phyloP scores from a whole-genome alignment of 64 coral and sea anemone genomes.

The Porites australiensis region DNA sequence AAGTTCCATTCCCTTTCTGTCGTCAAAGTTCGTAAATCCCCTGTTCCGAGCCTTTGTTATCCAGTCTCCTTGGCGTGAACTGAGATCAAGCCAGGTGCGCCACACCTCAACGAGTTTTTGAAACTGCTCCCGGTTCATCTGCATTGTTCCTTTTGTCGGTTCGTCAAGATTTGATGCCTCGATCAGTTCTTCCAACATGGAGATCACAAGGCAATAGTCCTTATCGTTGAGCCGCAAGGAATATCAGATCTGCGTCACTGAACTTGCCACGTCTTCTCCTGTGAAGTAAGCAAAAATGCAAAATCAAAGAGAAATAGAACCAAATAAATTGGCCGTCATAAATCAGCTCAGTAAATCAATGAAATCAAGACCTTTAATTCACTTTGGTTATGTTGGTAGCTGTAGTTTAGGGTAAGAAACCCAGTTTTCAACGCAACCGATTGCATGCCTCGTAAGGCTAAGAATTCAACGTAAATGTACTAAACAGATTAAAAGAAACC shows the following conservation, averaged over 20 bases:
- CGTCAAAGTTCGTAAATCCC: not conserved
- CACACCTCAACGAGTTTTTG: conserved; percentile 15
- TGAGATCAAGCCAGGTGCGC: conserved; percentile 37
- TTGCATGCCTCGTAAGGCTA: too few species aligned
- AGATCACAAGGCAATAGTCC: conserved; percentile 17
- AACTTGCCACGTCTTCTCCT: conserved; percentile 53
- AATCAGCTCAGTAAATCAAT: too few species aligned
- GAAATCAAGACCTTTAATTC: too few species aligned
- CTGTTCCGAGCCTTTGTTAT: not conserved
- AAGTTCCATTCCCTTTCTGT: not conserved
- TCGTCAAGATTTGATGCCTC: conserved; percentile 33
- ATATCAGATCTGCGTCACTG: conserved; percentile 76
- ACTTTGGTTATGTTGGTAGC: too few species aligned
- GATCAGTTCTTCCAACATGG: conserved; percentile 25
- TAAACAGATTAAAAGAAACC: too few species aligned
- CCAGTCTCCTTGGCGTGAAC: not conserved
- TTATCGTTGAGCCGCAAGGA: conserved; percentile 47
- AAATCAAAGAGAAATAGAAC: not conserved
- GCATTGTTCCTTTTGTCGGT: conserved; percentile 36
- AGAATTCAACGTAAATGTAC: too few species aligned
- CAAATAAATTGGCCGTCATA: too few species aligned
- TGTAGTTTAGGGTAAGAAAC: too few species aligned
- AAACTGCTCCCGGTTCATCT: not conserved
- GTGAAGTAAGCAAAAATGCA: not conserved
- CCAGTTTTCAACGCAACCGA: too few species aligned